These are phyloP conservation scores for Tonatia bakeri DNA, from an alignment of 2,113 vertebrate genomes.

Conservation along the genomic window DNA sequence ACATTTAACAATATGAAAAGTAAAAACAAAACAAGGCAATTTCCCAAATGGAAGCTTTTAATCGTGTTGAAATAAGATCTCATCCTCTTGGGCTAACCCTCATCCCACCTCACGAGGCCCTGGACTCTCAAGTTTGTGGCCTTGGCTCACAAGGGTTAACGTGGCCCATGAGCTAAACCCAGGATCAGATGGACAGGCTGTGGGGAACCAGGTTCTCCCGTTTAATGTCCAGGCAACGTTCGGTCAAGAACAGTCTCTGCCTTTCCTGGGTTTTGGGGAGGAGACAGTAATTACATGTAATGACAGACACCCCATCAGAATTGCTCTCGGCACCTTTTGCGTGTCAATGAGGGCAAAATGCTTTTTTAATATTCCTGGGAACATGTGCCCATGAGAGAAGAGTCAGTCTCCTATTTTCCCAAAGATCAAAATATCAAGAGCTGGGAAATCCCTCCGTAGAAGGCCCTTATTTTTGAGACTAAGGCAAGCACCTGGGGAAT, in stretches of 20 bases:
- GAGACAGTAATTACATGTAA: background rate
- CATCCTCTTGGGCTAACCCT: background rate
- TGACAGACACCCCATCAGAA: background rate
- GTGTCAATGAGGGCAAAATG: conserved; percentile 11
- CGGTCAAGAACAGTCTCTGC: background rate
- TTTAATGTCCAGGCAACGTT: background rate
- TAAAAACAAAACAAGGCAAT: background rate
- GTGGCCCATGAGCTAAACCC: background rate
- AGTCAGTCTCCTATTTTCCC: conserved; percentile 27
- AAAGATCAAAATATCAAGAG: conserved; percentile 55
- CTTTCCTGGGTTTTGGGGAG: background rate
- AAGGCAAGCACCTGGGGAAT: conserved; percentile 66
- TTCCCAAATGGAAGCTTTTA: conserved; percentile 19
- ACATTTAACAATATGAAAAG: conserved; percentile 7
- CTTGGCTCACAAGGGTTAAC: background rate
- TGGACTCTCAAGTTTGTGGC: background rate
- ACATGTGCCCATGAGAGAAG: background rate
- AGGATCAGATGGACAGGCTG: background rate
- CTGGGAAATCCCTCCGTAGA: conserved; percentile 31
- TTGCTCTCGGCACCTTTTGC: background rate
- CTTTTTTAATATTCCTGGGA: background rate
- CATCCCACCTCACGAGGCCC: background rate
- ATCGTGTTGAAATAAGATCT: background rate
- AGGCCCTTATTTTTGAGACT: conserved; percentile 50
- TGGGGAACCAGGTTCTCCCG: background rate